These are phyloP conservation scores for Centruroides vittatus DNA, from an alignment of 1,140 invertebrate genomes.

Conservation along the genomic window DNA sequence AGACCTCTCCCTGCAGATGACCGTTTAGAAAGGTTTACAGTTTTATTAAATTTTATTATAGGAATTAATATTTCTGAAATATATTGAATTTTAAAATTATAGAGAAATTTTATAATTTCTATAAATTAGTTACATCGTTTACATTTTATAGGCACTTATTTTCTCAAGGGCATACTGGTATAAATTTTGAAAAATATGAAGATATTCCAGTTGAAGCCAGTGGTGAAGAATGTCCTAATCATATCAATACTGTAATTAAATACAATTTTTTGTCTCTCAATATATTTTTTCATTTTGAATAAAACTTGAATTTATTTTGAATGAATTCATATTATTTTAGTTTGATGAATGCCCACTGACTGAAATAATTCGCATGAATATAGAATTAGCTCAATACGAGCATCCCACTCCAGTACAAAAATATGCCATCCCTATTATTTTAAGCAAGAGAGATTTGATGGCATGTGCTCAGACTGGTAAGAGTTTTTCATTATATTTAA, in stretches of 20 bases:
- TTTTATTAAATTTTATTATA: conserved; percentile 48
- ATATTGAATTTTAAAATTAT: conserved; percentile 36
- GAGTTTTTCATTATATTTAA: background rate
- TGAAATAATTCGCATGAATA: conserved; percentile 87
- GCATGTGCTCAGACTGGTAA: conserved; percentile 77
- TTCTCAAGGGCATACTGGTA: conserved; percentile 56
- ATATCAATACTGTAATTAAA: conserved; percentile 41
- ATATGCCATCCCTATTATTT: conserved; percentile 89
- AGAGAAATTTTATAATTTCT: no score
- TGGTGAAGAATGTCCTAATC: conserved; percentile 74
- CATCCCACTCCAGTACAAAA: conserved; percentile 79
- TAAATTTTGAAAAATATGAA: conserved; percentile 99
- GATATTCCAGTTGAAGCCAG: conserved; percentile 99
- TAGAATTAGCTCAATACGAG: conserved; percentile 69
- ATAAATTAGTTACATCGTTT: no score
- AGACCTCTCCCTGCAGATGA: conserved; percentile 67
- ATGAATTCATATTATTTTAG: no score
- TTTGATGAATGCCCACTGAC: conserved; percentile 42
- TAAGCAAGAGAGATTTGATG: conserved; percentile 76
- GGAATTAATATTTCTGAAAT: conserved; percentile 40
- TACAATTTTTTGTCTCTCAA: background rate
- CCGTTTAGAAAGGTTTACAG: conserved; percentile 48
- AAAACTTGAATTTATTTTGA: no score
- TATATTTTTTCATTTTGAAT: background rate
- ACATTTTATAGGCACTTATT: conserved; percentile 15